Base-by-base conservation (phyloP, 2,797 vertebrate species). In the Anableps anableps region DNA sequence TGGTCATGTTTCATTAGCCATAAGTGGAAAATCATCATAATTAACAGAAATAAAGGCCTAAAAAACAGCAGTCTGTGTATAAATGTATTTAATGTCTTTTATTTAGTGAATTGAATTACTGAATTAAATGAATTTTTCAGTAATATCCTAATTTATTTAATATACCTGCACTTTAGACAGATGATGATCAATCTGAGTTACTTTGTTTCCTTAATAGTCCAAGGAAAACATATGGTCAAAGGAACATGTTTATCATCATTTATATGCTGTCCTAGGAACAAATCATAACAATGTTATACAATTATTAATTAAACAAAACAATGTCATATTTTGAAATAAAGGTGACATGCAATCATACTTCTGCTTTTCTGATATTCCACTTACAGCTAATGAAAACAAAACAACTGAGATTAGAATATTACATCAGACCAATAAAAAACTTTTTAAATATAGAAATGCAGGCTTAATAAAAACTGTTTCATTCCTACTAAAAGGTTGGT, bases 201-300 rank as follows among this genome's bases (percentile, higher is more conserved):
- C n/a, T 53, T 53, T 34, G n/a, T 74, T 36, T 76, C 36, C 21
- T 71, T 16, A 75, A 21, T 6, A 72, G 62, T 80, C 31, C 16
- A 51, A 43, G n/a, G 5, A 51, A 38, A 31, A 73, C 50, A 51
- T 0, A 3, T 8, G 3, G 0, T 47, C 9, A 4, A 31, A 16
- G 23, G 13, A 29, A 13, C n/a, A 31, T 58, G 29, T 16, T 29
- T n/a, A 16, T 70, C 8, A 0, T 26, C 3, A 68, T 41, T 26
- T 68, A 68, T 41, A 70, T 26, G 41, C 66, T 70, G 41, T 43
- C 23, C 11, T 38, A 41, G 9, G 10, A 26, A 41, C 36, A 66
- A 64, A 34, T 60, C 14, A 26, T 9, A 51, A 29, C 55, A 14
- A 60, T 60, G 4, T 29, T 29, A 14, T 26, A 9, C 55, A 60